These are phyloP conservation scores for Barypeithes pellucidus DNA, from an alignment of 2,888 invertebrate genomes.

Conservation along the genomic window DNA sequence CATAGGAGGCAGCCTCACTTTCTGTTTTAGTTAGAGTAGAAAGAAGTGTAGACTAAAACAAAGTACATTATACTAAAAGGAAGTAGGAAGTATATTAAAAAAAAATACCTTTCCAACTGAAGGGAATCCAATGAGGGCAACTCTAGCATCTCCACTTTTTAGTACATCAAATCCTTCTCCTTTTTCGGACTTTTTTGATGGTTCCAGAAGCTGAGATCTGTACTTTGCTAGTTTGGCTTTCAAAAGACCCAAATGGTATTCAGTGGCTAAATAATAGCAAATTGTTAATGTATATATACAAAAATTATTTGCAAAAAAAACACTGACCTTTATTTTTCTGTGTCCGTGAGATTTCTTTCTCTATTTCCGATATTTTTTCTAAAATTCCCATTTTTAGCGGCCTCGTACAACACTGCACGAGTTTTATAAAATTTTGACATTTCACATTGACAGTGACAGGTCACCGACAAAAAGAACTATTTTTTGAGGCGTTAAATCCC, in stretches of 20 bases:
- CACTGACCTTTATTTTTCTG: constrained; percentile 97
- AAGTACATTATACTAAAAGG: neutral
- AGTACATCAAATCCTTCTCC: constrained; percentile 99
- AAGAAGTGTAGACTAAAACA: constrained; percentile 88
- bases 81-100: neutral
- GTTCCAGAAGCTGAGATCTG: constrained; percentile 94
- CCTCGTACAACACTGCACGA: constrained; percentile 18
- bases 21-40: constrained; percentile 97
- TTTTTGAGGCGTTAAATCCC: too few relatives aligned
- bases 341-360: constrained; percentile 97
- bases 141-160: constrained; percentile 98
- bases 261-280: constrained; percentile 83
- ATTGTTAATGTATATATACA: neutral
- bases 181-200: constrained; percentile 94
- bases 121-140: constrained; percentile 98
- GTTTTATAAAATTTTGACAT: constrained; percentile 21
- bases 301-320: neutral
- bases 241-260: constrained; percentile 97
- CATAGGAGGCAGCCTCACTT: constrained; percentile 97
- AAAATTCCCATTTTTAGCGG: constrained; percentile 90
- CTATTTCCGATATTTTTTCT: constrained; percentile 99
- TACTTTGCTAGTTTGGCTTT: constrained; percentile 98
- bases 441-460: neutral
- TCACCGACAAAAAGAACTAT: neutral
- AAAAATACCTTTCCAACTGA: constrained; percentile 94